Evolutionary conservation across 2,113 vertebrate genomes (phyloP), one percentile per base, ranked within the genome.

Genomic region (Hyperoodon ampullatus): DNA sequence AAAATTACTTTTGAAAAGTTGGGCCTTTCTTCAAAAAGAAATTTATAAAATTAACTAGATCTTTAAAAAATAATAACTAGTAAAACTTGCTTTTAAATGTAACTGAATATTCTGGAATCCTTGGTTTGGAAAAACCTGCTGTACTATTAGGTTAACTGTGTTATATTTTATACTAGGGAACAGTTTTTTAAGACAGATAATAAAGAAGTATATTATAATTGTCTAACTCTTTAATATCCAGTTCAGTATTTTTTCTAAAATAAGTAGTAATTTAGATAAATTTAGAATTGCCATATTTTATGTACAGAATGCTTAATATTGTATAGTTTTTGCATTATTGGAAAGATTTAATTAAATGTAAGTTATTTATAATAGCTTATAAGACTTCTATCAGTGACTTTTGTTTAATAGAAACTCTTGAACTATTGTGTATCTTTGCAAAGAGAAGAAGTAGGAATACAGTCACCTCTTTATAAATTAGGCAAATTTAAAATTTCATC

Each of bases 1-100:
- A 96, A 68, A 96, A 93, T 92, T 84, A 70, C 47, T 87, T 97
- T 78, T 75, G 35, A 89, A 87, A 96, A 74, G 15, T 92, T 91
- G 55, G 47, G 2, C 28, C 74, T 90, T 2, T 71, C 33, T 88
- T 96, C 58, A 75, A 80, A 93, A 90, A 44, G 33, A 3, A 82
- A 91, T 89, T 94, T 96, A 39, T 1, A 94, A 71, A 91, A 50
- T 92, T 88, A 94, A 71, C 63, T 74, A 70, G 44, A 50, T 92
- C 15, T 53, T 93, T n/a, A 2, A 23, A 86, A 68, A 68, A 50
- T 75, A 39, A 50, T 28, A 82, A 44, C 42, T n/a, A 82, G 42
- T 83, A 80, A 85, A 78, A 91, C 15, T 66, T 86, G 26, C 66
- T 83, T 82, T 96, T 55, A 83, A 58, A 68, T 96, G 4, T 89